phyloP scores from a whole-genome alignment of 2,888 invertebrate species.

The Ametastegia equiseti region DNA sequence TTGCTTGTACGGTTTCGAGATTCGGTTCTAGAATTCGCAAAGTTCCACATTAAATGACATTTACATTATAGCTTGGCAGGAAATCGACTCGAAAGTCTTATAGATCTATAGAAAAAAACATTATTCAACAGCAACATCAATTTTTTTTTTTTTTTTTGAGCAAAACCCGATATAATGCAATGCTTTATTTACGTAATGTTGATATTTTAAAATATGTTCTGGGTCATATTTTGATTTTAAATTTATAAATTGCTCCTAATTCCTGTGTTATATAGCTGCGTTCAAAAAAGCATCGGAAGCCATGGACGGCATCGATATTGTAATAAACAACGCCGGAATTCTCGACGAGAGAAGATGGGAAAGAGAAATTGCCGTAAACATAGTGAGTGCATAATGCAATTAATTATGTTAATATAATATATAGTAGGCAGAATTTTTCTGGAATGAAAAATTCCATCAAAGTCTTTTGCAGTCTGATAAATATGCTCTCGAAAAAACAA shows the following conservation, averaged over 20 bases:
- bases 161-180: too few relatives aligned
- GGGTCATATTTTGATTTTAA: constrained; percentile 10
- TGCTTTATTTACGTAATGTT: too few relatives aligned
- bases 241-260: constrained; percentile 61
- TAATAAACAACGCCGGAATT: constrained; percentile 89
- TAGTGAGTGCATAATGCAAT: constrained; percentile 77
- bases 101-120: too few relatives aligned
- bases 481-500: background rate
- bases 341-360: constrained; percentile 88
- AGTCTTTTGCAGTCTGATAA: background rate
- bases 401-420: background rate
- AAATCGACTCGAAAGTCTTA: too few relatives aligned
- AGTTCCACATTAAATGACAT: background rate
- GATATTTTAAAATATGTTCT: too few relatives aligned
- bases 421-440: too few relatives aligned
- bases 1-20: too few relatives aligned
- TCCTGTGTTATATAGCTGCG: constrained; percentile 79
- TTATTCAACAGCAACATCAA: too few relatives aligned
- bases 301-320: constrained; percentile 85
- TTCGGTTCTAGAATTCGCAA: too few relatives aligned
- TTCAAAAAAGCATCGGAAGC: constrained; percentile 83
- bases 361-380: constrained; percentile 85
- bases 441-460: too few relatives aligned
- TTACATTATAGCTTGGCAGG: too few relatives aligned
- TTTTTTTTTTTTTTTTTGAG: too few relatives aligned